Percentiles rank a stretch among this genome's conserved stretches.
These are phyloP conservation scores for Cydia pomonella DNA, from an alignment of 1,140 invertebrate species.

Conservation along the genomic window DNA sequence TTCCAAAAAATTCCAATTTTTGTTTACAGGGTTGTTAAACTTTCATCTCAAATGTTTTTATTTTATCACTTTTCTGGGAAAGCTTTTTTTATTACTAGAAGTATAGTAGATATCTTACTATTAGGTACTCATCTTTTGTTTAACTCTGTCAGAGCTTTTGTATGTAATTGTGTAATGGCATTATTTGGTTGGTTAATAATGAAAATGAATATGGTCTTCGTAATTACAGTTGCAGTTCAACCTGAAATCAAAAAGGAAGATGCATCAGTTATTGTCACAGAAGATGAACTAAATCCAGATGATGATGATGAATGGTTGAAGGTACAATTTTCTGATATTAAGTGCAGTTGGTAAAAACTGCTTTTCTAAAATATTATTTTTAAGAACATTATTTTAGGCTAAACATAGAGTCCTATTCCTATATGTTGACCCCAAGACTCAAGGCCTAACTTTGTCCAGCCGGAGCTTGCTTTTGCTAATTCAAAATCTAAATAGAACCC, in stretches of 20 bases:
- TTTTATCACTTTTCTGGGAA: no score
- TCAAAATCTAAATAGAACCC: no score
- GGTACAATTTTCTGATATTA: slow-evolving; percentile 26
- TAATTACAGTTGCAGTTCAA: background rate
- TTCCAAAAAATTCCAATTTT: background rate
- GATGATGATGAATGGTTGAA: slow-evolving; percentile 37
- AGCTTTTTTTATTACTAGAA: no score
- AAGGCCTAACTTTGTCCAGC: no score
- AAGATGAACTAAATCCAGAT: slow-evolving; percentile 33
- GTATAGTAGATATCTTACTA: no score
- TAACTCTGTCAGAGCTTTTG: no score
- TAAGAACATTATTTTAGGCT: background rate
- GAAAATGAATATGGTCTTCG: background rate
- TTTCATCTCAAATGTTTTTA: background rate
- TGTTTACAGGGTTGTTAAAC: background rate
- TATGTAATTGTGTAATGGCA: no score
- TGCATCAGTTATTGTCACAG: background rate
- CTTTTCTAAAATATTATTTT: background rate
- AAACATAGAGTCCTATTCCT: no score
- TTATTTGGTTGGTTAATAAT: background rate
- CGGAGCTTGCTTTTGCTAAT: no score
- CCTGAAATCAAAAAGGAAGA: background rate
- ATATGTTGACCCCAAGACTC: no score
- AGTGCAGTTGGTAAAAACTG: background rate
- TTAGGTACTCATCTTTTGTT: no score